Base-by-base conservation (phyloP, 2,797 vertebrate genomes). In the Psittacula derbiana region DNA sequence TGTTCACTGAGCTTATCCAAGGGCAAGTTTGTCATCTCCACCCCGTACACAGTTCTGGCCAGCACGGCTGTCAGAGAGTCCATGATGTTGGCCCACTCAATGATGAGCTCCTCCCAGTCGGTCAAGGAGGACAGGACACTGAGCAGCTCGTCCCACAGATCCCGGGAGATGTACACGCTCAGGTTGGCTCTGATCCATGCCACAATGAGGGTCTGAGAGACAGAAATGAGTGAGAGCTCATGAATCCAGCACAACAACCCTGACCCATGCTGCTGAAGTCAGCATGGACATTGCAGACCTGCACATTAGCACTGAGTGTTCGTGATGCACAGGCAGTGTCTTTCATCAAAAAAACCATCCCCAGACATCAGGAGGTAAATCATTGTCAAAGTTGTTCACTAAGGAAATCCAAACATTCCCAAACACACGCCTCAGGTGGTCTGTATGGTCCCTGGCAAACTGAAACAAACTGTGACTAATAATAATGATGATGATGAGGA, bases 1-100 rank as follows among this genome's bases (percentile, higher is more conserved):
- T 99, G 99, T 67, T 99, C 99, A 61, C 99, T 99, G 94, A 99
- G 98, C 95, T 99, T 99, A 97, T 99, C 99, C 97, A 99, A 97
- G 83, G 99, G 99, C 92, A 99, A 97, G 96, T 98, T 99, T 94
- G 98, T 98, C 98, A 99, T 99, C 96, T 99, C 99, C 89, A 99
- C 98, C 46, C 99, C 98, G 3, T 99, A 99, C 41, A 99, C 99
- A 0, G 98, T 99, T 93, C 98, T 99, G 17, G 99, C 99, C 44
- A 99, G 98, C 94, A 99, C 99, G 0, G 98, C 98, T 14, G 99
- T 99, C 92, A 99, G 97, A 3, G 99, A 99, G 98, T 99, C 99
- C 99, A 99, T 99, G 96, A 99, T 99, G 97, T 98, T 99, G 97
- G 99, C 98, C 99, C 99, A 99, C 97, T 99, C 99, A 0, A 84